Base-by-base conservation (phyloP, 2,113 vertebrate species). In the Cromileptes altivelis region DNA sequence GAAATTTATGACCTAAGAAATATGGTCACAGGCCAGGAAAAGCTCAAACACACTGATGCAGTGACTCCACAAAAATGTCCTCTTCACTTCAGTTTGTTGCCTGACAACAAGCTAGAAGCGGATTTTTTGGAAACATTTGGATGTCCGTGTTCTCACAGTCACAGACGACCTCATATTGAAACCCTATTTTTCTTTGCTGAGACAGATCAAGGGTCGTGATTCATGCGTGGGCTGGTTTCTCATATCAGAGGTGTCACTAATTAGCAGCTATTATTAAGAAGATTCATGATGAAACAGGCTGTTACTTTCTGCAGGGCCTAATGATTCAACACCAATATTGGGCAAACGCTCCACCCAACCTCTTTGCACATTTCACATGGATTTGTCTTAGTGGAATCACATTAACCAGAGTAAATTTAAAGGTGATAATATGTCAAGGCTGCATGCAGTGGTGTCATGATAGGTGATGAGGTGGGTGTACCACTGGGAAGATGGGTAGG, bases 1-100 rank as follows among this genome's bases (percentile, higher is more conserved):
- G 86, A 90, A 90, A 45, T 47, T 0, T 60, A 27, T 52, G 84
- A 45, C 68, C 76, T 49, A 27, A 67, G 40, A 77, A 57, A n/a
- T 3, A 53, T n/a, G 55, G 18, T 56, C 63, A 61, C 17, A 10
- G 23, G 53, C 74, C 80, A 63, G 45, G 75, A 47, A 75, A 69
- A 23, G 70, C 62, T 73, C 70, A 85, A 61, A 81, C 78, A 58
- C 21, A 1, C 5, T 67, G 45, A 4, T 21, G 4, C 6, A 3
- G 57, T n/a, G 40, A 65, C 4, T 14, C 61, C 61, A 84, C 40
- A 81, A 83, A 75, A 84, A 81, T 57, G 0, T 62, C 18, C 18
- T 50, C 19, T 50, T 6, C 53, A 50, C 60, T 64, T 71, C 13
- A 21, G 65, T 47, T 60, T 19, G 55, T 49, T 50, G 19, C 27